These are phyloP conservation scores for Tretioscincus oriximinensis DNA, from an alignment of 2,113 vertebrate genomes.

Conservation along the genomic window DNA sequence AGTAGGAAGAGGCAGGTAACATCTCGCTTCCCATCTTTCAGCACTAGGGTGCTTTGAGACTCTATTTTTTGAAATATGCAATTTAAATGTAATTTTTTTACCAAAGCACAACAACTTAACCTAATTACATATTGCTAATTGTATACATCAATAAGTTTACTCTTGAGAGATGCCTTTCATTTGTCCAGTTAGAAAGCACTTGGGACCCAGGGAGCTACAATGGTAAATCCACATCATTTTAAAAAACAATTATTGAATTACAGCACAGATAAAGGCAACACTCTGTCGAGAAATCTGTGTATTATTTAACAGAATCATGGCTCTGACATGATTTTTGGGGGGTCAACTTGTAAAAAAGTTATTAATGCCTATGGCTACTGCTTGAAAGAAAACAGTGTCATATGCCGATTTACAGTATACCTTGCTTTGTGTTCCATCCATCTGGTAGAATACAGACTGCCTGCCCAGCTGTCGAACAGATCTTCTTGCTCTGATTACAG, in stretches of 20 bases:
- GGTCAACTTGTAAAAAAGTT: conserved; percentile 46
- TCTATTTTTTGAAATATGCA: too few relatives aligned
- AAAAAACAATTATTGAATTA: not conserved
- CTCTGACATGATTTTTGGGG: conserved; percentile 35
- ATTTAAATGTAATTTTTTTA: not conserved
- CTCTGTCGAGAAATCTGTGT: not conserved
- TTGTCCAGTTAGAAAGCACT: not conserved
- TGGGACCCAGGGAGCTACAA: not conserved
- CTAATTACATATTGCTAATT: not conserved
- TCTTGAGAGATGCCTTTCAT: not conserved
- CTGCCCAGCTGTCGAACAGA: conserved; percentile 44
- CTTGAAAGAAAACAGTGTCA: conserved; percentile 47
- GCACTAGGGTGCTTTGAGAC: too few relatives aligned
- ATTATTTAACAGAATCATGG: conserved; percentile 31
- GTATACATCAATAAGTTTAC: not conserved
- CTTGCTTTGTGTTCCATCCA: conserved; percentile 42
- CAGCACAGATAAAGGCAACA: conserved; percentile 25
- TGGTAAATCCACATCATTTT: not conserved
- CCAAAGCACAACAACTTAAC: not conserved
- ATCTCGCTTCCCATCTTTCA: too few relatives aligned
- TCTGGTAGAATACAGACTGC: conserved; percentile 36
- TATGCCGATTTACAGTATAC: conserved; percentile 50
- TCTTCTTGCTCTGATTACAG: conserved; percentile 43
- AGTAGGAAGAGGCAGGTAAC: too few relatives aligned
- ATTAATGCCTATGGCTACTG: conserved; percentile 46